A percentile compares a stretch with the other conserved stretches of the same genome.
Conservation (phyloP, 2,888 invertebrate genomes). For the Rapana venosa region DNA sequence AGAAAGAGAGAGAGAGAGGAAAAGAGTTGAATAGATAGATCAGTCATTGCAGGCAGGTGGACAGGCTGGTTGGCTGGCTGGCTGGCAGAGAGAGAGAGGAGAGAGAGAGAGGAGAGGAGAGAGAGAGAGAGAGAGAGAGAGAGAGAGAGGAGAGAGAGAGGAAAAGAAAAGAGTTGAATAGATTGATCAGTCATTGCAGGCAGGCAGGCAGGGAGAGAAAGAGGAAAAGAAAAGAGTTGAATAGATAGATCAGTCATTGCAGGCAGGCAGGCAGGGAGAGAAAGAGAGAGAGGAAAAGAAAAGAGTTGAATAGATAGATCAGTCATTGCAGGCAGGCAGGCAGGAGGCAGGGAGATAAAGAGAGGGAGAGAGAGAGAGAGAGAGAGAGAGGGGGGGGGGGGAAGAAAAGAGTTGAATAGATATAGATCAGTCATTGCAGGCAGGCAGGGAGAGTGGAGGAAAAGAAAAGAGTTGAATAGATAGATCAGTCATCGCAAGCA, state of each 20-base stretch:
- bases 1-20: not conserved
- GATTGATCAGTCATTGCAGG: no score
- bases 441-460: not conserved
- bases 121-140: not conserved
- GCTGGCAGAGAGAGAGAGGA: slow-evolving; percentile 72
- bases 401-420: no score
- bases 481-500: not conserved
- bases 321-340: not conserved
- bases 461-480: no score
- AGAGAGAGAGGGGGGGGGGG: not conserved
- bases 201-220: not conserved
- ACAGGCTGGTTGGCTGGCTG: slow-evolving; percentile 71
- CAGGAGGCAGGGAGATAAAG: slow-evolving; percentile 2
- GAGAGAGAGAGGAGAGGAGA: not conserved
- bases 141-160: not conserved
- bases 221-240: no score
- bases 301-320: no score
- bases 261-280: not conserved
- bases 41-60: slow-evolving; percentile 73
- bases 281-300: not conserved
- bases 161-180: not conserved
- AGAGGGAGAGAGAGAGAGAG: not conserved
- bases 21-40: slow-evolving; percentile 88
- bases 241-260: no score
- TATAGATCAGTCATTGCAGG: not conserved